Evolutionary conservation across 2,113 vertebrate genomes (phyloP).

Genomic region (Eptesicus fuscus): DNA sequence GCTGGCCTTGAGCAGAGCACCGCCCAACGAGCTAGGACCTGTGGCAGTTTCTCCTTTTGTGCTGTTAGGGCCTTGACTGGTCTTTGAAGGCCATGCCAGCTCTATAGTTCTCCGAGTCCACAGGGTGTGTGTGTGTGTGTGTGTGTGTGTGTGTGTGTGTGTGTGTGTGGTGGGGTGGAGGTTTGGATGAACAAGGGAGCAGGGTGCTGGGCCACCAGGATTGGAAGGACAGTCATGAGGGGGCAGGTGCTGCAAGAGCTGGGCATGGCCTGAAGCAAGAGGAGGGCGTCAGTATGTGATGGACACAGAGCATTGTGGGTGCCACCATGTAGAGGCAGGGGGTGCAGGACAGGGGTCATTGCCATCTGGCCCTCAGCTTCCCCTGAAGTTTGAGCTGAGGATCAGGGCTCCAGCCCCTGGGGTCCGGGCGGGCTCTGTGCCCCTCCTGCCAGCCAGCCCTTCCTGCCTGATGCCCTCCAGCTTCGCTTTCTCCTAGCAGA

Average conservation of each 20-base stretch:
- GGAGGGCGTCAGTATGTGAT: no score
- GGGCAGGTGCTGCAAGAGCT: neutral
- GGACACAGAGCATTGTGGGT: neutral
- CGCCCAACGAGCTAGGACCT: accelerated
- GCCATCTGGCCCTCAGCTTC: neutral
- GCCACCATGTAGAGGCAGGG: neutral
- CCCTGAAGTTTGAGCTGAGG: neutral
- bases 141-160: no score
- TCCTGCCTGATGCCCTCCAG: neutral
- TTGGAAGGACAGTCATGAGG: neutral
- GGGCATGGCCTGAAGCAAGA: neutral
- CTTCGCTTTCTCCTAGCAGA: neutral
- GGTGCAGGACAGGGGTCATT: neutral
- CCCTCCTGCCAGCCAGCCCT: accelerated
- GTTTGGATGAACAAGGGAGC: neutral
- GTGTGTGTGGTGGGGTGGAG: neutral
- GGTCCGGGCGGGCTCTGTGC: neutral
- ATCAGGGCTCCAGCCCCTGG: no score
- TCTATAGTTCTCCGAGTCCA: neutral
- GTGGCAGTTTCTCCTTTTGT: neutral
- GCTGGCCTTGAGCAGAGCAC: neutral
- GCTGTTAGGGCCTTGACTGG: neutral
- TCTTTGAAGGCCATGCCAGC: neutral
- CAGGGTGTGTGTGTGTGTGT: neutral
- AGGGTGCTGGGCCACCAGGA: neutral